phyloP scores from a whole-genome alignment of 1,140 invertebrate species.

The Hyposmocoma kahamanoa region DNA sequence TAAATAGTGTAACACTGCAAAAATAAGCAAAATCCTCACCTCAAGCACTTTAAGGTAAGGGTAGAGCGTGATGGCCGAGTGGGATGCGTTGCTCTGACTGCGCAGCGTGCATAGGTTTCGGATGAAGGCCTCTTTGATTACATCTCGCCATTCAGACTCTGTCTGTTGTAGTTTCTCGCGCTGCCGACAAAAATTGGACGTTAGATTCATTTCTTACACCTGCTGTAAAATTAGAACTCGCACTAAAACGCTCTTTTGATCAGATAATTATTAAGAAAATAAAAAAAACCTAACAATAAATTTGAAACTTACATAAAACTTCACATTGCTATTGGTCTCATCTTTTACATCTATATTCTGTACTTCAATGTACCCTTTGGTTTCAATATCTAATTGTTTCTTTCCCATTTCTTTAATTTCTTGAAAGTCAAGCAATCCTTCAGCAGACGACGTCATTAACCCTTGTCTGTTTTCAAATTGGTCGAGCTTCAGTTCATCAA shows the following conservation, averaged over 20 bases:
- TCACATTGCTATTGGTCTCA: constrained; percentile 48
- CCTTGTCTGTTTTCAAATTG: constrained; percentile 34
- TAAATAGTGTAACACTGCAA: too few relatives aligned
- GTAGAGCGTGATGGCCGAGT: constrained; percentile 77
- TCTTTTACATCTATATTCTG: constrained; percentile 77
- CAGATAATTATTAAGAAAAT: constrained; percentile 10
- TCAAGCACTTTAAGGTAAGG: constrained; percentile 83
- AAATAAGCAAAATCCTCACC: too few relatives aligned
- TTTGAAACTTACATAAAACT: constrained; percentile 70
- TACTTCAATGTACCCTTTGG: constrained; percentile 77
- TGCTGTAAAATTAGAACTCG: background rate
- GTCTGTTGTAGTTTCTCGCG: constrained; percentile 76
- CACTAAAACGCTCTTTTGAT: background rate
- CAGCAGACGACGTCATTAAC: constrained; percentile 64
- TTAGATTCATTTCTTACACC: background rate
- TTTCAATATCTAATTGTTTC: constrained; percentile 81
- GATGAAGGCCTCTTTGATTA: constrained; percentile 77
- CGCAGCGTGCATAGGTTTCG: constrained; percentile 79
- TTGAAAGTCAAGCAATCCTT: constrained; percentile 70
- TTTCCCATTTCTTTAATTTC: constrained; percentile 74
- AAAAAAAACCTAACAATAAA: constrained; percentile 13
- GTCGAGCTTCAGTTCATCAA: constrained; percentile 77
- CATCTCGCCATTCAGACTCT: constrained; percentile 79
- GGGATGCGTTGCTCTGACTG: constrained; percentile 61
- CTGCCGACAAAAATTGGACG: too few relatives aligned